phyloP scores from a whole-genome alignment of 2,113 vertebrate genomes.

The Neotragus pygmaeus region DNA sequence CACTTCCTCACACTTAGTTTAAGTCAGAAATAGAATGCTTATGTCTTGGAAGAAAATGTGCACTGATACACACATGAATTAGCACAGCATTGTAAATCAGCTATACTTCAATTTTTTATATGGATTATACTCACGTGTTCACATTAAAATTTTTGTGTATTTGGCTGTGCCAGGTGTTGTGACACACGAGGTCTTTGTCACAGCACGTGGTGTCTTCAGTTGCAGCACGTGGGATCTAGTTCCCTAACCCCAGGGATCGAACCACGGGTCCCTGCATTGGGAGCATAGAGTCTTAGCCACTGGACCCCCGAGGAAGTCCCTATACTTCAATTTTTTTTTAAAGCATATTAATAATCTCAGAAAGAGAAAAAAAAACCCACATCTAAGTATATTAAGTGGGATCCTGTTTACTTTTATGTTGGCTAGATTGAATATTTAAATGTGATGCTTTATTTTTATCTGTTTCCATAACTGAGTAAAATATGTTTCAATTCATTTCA shows the following conservation, averaged over 20 bases:
- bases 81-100: not conserved
- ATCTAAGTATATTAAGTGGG: not conserved
- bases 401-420: not conserved
- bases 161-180: not conserved
- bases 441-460: not conserved
- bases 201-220: not conserved
- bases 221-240: not conserved
- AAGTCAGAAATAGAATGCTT: not conserved
- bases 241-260: not conserved
- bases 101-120: not conserved
- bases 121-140: not conserved
- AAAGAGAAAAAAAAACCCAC: not conserved
- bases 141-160: not conserved
- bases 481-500: not conserved
- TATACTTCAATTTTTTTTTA: not conserved
- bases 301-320: not conserved
- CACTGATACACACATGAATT: not conserved
- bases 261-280: not conserved
- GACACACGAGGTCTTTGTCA: accelerated
- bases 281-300: not conserved
- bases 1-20: not conserved
- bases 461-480: not conserved
- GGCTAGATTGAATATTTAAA: not conserved
- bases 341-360: not conserved
- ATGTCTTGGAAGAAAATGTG: not conserved